Base-by-base conservation (phyloP, 2,113 vertebrate genomes). In the Oxyruncus cristatus region DNA sequence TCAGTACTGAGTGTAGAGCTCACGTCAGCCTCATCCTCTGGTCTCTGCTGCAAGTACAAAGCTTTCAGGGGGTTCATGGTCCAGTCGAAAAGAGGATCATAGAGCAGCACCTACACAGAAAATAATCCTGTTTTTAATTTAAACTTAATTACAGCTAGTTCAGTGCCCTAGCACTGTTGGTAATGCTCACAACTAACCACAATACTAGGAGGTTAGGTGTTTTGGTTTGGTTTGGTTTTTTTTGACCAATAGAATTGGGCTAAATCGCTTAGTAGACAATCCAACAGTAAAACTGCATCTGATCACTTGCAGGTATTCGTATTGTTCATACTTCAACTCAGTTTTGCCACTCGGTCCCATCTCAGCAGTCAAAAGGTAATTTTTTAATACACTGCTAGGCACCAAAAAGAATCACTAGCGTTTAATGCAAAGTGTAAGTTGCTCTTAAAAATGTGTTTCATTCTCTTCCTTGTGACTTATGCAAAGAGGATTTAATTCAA, bases 61-160 rank as follows among this genome's bases (percentile, higher is more conserved):
- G 99, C 99, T 97, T 99, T 99, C 96, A 99, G 94, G 27, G 99
- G 99, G 94, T 99, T 99, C 99, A 99, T 99, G 77, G 99, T 99
- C 99, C 99, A 99, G 96, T 99, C 99, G 33, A 99, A 99, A 93
- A 99, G 98, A 27, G 99, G 99, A 78, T 99, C 99, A 17, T 99
- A 99, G 17, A 99, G 98, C 94, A 99, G 98, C 77, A 99, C 99
- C 99, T 99, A 74, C 37, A 72, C 2, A 77, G 67, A 33, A 76
- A 74, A 88, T 24, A 92, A 85, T n/a, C 3, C 32, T 16, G 14
- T 20, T 23, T 70, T 83, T 75, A 81, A 89, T 58, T 85, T 66
- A 35, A 80, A 10, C 14, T 50, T 78, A 56, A 81, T 33, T 39
- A 30, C 49, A 89, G 73, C 50, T 74, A 56, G 9, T 33, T 35